Base-by-base conservation (phyloP, 2,888 invertebrate genomes). In the Silvanus unidentatus region DNA sequence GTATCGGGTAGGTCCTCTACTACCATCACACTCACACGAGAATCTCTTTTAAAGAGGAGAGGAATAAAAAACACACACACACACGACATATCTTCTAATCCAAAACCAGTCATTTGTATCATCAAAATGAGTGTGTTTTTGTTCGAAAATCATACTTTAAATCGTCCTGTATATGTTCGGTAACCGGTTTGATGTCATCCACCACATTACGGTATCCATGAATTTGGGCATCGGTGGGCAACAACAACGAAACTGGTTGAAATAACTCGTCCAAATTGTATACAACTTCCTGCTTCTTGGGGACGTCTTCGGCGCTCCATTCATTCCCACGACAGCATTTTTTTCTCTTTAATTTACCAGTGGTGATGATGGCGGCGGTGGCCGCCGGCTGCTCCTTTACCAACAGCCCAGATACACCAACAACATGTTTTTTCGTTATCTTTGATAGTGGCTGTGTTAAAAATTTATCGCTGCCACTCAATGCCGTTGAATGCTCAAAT, bases 61-160 rank as follows among this genome's bases (percentile, higher is more conserved):
- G 8, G 8, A 22, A 22, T 3, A 10, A 40, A 5, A 40, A 14
- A 9, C 39, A 13, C 36, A 29, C 39, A 43, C 22, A 22, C 22
- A 22, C 22, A 8, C 22, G 22, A 22, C 22, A 22, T 22, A 22
- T 22, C 8, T 8, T 8, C 3, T 22, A 8, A 22, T 22, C 22
- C 22, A 8, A 22, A 8, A 22, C 22, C 22, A 22, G 22, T 22
- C 22, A 22, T 22, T 22, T 22, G 22, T 22, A 22, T 22, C 22
- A 39, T 52, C 57, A 45, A 27, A 60, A 37, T 11, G 59, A 64
- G 54, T 69, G 69, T 9, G 60, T 66, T 51, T 65, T 65, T 38
- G 69, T 70, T 51, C 68, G 60, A 55, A 70, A 70, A 59, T 70
- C 70, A 52, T 68, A 69, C 52, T 66, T 66, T 13, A 69, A 48